A percentile compares a stretch with the other conserved stretches of the same genome.
Conservation (phyloP, 2,113 vertebrate species). For the Solea senegalensis region DNA sequence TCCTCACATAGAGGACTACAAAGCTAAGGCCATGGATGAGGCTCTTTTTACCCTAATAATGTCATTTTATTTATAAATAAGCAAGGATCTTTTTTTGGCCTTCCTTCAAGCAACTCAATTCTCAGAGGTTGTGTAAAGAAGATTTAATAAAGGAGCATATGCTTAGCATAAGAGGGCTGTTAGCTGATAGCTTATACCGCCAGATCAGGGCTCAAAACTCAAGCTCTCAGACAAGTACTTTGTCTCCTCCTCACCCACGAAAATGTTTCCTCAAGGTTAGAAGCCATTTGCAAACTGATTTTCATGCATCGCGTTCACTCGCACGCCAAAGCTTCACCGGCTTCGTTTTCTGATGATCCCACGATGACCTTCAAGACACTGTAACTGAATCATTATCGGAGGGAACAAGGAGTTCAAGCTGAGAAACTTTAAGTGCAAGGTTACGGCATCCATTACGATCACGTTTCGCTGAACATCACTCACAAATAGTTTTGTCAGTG, state of each 20-base stretch:
- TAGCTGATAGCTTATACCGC: conserved; percentile 36
- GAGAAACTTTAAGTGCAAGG: conserved; percentile 2
- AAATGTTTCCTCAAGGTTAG: conserved; percentile 1
- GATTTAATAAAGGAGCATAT: conserved; percentile 37
- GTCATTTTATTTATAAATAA: conserved; percentile 60
- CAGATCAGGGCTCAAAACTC: conserved; percentile 6
- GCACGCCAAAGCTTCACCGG: background rate
- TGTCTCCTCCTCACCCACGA: background rate
- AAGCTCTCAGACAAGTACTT: conserved; percentile 32
- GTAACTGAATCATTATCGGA: conserved; percentile 25
- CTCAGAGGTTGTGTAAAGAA: conserved; percentile 29
- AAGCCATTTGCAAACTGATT: conserved; percentile 23
- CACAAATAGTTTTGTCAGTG: background rate
- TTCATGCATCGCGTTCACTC: conserved; percentile 2
- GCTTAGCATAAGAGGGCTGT: conserved; percentile 23
- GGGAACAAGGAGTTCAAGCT: background rate
- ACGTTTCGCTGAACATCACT: background rate
- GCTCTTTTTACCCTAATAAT: conserved; percentile 45
- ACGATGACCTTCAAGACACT: conserved; percentile 5
- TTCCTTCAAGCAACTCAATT: conserved; percentile 38
- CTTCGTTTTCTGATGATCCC: conserved; percentile 3
- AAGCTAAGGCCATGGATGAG: conserved; percentile 45
- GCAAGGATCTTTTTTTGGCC: conserved; percentile 42
- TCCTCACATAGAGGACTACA: conserved; percentile 18
- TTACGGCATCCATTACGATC: background rate